These are phyloP conservation scores for Merodon equestris DNA, from an alignment of 2,888 invertebrate genomes.

Conservation along the genomic window DNA sequence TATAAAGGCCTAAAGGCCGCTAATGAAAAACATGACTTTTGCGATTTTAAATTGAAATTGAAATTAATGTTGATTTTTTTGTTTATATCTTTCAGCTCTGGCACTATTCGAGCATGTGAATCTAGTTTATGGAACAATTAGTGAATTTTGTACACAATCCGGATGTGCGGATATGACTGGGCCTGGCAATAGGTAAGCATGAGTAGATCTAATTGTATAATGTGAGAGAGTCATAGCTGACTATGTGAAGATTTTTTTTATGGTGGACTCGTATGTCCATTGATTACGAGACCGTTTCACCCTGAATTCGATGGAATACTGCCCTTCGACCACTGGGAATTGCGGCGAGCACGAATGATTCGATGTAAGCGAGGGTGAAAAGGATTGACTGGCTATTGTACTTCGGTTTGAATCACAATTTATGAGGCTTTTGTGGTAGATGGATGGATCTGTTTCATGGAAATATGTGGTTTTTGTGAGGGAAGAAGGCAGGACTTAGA, in stretches of 20 bases:
- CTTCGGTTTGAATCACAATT: slow-evolving; percentile 42
- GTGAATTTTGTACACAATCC: slow-evolving; percentile 98
- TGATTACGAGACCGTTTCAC: slow-evolving; percentile 23
- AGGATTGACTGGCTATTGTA: slow-evolving; percentile 34
- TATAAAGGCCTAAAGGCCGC: no score
- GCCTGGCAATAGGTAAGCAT: slow-evolving; percentile 91
- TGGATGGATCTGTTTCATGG: slow-evolving; percentile 27
- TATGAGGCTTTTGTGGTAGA: slow-evolving; percentile 26
- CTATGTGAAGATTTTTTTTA: no score
- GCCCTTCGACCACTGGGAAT: slow-evolving; percentile 25
- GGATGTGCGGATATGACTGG: slow-evolving; percentile 98
- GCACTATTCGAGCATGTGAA: slow-evolving; percentile 99
- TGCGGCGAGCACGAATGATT: slow-evolving; percentile 30
- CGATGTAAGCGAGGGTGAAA: slow-evolving; percentile 26
- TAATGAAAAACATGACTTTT: no score
- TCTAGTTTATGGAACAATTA: slow-evolving; percentile 98
- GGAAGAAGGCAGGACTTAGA: background rate
- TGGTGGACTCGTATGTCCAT: background rate
- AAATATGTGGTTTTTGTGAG: slow-evolving; percentile 29
- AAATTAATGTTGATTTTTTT: slow-evolving; percentile 14
- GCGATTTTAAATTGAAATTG: slow-evolving; percentile 6
- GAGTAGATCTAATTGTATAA: no score
- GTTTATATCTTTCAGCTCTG: slow-evolving; percentile 84
- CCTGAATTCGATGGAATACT: slow-evolving; percentile 51
- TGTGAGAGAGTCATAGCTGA: no score